Evolutionary conservation across 2,797 vertebrate species (phyloP).

Genomic region (Diplodus sargus): DNA sequence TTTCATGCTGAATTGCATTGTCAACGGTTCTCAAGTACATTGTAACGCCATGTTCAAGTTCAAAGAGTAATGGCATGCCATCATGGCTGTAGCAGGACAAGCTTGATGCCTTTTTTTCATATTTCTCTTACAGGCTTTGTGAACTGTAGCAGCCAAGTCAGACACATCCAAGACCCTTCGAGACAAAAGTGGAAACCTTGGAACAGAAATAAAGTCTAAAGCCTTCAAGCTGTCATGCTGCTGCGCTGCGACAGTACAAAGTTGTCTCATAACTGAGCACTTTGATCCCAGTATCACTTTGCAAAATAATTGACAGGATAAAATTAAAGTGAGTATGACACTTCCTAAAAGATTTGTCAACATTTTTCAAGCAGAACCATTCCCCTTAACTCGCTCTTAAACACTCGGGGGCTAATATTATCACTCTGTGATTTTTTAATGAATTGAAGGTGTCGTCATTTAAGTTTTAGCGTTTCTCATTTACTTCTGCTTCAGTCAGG

Average conservation of each 20-base stretch:
- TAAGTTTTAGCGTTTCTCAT: neutral
- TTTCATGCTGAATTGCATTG: neutral
- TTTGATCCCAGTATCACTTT: conserved; percentile 15
- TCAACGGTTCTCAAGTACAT: neutral
- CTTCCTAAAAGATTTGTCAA: neutral
- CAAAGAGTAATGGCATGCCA: conserved; percentile 13
- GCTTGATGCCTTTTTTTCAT: neutral
- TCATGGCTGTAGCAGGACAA: conserved; percentile 7
- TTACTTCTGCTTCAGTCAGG: neutral
- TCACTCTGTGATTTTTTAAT: conserved; percentile 1
- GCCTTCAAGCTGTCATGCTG: neutral
- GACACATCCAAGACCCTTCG: neutral
- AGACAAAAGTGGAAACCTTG: conserved; percentile 13
- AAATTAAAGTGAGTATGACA: conserved; percentile 9
- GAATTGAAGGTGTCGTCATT: conserved; percentile 11
- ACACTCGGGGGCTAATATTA: neutral
- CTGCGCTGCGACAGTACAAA: neutral
- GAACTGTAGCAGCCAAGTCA: neutral
- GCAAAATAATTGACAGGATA: neutral
- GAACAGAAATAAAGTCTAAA: conserved; percentile 5
- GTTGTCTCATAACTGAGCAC: neutral
- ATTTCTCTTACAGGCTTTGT: neutral
- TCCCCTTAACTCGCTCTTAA: conserved; percentile 6
- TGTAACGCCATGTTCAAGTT: neutral
- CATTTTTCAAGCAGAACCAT: neutral